Conservation (phyloP, 2,113 vertebrate species). For the Aptenodytes patagonicus region DNA sequence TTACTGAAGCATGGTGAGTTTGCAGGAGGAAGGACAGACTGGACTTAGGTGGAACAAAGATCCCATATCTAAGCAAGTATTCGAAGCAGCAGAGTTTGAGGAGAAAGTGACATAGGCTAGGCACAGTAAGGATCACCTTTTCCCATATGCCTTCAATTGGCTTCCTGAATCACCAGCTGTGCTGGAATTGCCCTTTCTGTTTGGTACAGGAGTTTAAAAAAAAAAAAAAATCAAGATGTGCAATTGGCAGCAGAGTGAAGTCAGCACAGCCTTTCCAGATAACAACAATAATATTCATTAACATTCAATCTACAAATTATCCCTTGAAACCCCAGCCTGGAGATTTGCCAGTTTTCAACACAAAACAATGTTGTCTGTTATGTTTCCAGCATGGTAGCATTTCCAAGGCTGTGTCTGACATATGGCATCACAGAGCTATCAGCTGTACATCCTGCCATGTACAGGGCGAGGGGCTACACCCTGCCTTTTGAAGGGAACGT, state of each 20-base stretch:
- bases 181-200: not conserved
- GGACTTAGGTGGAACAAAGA: not conserved
- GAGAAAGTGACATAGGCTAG: not conserved
- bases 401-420: not conserved
- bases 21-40: not conserved
- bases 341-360: constrained; percentile 5
- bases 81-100: not conserved
- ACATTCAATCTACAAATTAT: constrained; percentile 43
- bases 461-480: not conserved
- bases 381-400: not conserved
- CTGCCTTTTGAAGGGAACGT: not conserved
- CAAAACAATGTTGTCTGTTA: not conserved
- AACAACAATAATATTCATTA: constrained; percentile 32
- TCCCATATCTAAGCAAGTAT: not conserved
- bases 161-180: not conserved
- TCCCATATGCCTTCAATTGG: not conserved
- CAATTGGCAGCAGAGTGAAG: not conserved
- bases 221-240: not conserved
- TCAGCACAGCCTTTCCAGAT: not conserved
- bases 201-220: not conserved
- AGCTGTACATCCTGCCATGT: not conserved
- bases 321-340: constrained; percentile 22
- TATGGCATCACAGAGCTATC: not conserved
- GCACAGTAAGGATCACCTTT: not conserved
- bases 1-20: not conserved